Conservation (phyloP, 2,113 vertebrate species). For the Callaeas wilsoni region DNA sequence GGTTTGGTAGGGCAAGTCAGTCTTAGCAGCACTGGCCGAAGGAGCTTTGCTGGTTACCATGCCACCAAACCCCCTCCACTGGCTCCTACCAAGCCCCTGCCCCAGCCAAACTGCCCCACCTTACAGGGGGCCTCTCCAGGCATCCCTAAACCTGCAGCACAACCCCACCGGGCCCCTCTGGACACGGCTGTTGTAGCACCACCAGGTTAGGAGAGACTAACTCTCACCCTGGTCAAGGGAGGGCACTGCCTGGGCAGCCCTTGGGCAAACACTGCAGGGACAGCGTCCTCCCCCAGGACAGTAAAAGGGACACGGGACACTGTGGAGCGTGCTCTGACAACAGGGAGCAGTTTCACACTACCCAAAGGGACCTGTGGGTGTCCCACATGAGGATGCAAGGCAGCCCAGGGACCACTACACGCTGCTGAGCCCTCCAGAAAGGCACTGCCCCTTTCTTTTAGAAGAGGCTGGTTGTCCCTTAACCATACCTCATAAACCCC, state of each 20-base stretch:
- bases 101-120: background rate
- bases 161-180: background rate
- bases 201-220: background rate
- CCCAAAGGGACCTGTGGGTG: background rate
- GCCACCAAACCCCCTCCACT: background rate
- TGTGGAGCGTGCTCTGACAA: background rate
- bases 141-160: background rate
- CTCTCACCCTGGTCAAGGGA: background rate
- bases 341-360: background rate
- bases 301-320: background rate
- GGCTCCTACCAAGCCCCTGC: background rate
- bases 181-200: background rate
- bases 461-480: background rate
- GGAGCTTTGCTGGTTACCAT: background rate
- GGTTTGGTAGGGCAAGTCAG: background rate
- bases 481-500: background rate
- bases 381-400: background rate
- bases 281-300: background rate
- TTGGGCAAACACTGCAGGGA: background rate
- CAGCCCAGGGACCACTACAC: background rate
- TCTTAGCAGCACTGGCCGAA: background rate
- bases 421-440: background rate
- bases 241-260: background rate
- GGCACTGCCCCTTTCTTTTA: background rate
- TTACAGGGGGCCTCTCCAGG: background rate